Conservation (phyloP, 1,140 invertebrate genomes). For the Forficula auricularia region DNA sequence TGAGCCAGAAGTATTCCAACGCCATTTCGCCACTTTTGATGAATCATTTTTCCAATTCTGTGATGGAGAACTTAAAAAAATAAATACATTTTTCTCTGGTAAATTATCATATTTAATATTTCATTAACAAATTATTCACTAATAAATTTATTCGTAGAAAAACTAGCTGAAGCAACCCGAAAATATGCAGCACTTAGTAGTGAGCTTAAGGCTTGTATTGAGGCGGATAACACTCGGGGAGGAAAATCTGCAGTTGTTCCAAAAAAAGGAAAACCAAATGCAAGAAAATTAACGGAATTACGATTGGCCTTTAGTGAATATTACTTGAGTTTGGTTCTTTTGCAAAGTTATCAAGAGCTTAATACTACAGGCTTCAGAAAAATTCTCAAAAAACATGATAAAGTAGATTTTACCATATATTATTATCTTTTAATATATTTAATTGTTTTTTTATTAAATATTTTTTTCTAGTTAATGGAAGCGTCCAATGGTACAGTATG, state of each 20-base stretch:
- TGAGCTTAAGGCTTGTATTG: conserved; percentile 26
- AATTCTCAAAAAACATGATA: conserved; percentile 88
- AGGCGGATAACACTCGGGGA: conserved; percentile 20
- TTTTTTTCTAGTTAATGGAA: conserved; percentile 38
- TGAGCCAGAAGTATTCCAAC: conserved; percentile 43
- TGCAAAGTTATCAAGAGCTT: conserved; percentile 56
- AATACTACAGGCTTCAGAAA: conserved; percentile 87
- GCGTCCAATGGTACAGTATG: conserved; percentile 67
- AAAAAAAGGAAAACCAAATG: conserved; percentile 4
- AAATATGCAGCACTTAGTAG: conserved; percentile 58
- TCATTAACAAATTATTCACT: not conserved
- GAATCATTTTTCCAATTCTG: conserved; percentile 72
- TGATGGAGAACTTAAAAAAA: conserved; percentile 70
- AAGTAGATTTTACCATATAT: conserved; percentile 31
- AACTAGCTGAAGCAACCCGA: conserved; percentile 67
- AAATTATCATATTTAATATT: conserved; percentile 7
- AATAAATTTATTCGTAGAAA: conserved; percentile 36
- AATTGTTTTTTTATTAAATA: conserved; percentile 6
- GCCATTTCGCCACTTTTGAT: conserved; percentile 66
- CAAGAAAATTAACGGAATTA: conserved; percentile 60
- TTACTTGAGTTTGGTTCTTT: conserved; percentile 69
- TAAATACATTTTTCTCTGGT: conserved; percentile 74
- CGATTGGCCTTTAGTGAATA: conserved; percentile 86
- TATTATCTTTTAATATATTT: conserved; percentile 1
- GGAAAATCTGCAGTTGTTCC: too few relatives aligned